Base-by-base conservation (phyloP, 2,113 vertebrate species). In the Ageneiosus marmoratus region DNA sequence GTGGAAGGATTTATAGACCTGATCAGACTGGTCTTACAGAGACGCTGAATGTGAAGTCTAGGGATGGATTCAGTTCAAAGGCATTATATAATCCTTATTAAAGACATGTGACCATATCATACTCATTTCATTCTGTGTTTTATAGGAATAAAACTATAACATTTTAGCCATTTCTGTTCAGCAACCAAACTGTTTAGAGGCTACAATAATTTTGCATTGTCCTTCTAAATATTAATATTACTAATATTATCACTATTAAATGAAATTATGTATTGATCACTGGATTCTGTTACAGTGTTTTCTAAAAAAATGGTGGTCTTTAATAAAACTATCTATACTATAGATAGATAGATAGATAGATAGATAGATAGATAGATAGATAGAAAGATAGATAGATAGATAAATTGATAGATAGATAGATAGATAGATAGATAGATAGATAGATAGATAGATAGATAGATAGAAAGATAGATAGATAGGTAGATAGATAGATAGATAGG, bases 1-100 rank as follows among this genome's bases (percentile, higher is more conserved):
- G 20, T 62, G 72, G 37, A 85, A 58, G 85, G 83, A 65, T 67
- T 85, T 81, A 67, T 69, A 83, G 81, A 79, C 67, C 18, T 24
- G 76, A 55, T 83, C 27, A 9, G 22, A 77, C 20, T 18, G 53
- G 53, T 24, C 62, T 67, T 27, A 70, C 55, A 41, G 51, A 77
- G 44, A 50, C 32, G 13, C 24, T 32, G 34, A 50, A 56, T 65
- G 15, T 32, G 10, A 74, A 51, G 56, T 51, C 29, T 60, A 18
- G 37, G 62, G 62, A 6, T 65, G 6, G 32, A 15, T 27, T 63
- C 5, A 4, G 13, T 29, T 62, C 27, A 29, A 29, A 62, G 3
- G 27, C 13, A 62, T 2, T 65, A 15, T 2, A 65, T 16, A 34
- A 34, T 34, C 12, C 12, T 32, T 29, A 6, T 15, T 32, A 16